Evolutionary conservation across 2,797 vertebrate species (phyloP).

Genomic region (Staurois parvus): DNA sequence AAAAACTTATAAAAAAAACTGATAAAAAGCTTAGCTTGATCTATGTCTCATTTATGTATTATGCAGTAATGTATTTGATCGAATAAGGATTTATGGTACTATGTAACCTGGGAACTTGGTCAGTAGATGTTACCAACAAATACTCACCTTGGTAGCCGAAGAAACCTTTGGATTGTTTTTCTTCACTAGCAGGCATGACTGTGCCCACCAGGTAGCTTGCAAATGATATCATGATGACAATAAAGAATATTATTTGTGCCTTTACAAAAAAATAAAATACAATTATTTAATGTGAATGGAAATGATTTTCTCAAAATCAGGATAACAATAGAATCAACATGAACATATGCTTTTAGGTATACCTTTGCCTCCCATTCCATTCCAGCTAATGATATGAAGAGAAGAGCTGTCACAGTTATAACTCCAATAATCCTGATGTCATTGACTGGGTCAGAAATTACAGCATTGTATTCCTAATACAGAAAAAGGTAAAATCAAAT

Average conservation of each 20-base stretch:
- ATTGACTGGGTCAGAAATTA: slow-evolving; percentile 71
- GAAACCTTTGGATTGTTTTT: slow-evolving; percentile 73
- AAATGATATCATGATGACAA: slow-evolving; percentile 77
- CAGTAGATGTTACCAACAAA: no score
- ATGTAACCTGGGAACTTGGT: no score
- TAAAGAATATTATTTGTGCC: slow-evolving; percentile 79
- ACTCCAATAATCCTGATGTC: slow-evolving; percentile 76
- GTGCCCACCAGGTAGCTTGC: slow-evolving; percentile 77
- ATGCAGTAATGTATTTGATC: no score
- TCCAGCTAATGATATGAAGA: slow-evolving; percentile 76
- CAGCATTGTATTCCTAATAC: slow-evolving; percentile 69
- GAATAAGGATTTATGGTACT: no score
- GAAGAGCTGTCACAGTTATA: slow-evolving; percentile 74
- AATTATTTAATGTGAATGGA: neutral
- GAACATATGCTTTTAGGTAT: neutral
- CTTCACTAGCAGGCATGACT: slow-evolving; percentile 68
- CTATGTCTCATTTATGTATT: no score
- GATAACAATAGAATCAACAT: neutral
- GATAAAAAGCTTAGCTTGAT: no score
- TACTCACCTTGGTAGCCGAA: slow-evolving; percentile 76
- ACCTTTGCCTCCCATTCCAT: slow-evolving; percentile 83
- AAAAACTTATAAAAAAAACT: no score
- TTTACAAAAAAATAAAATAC: slow-evolving; percentile 46
- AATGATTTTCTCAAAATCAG: neutral
- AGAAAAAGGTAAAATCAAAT: neutral